Evolutionary conservation across 2,888 invertebrate genomes (phyloP), one percentile per base, ranked within the genome.

Genomic region (Mamestra brassicae): DNA sequence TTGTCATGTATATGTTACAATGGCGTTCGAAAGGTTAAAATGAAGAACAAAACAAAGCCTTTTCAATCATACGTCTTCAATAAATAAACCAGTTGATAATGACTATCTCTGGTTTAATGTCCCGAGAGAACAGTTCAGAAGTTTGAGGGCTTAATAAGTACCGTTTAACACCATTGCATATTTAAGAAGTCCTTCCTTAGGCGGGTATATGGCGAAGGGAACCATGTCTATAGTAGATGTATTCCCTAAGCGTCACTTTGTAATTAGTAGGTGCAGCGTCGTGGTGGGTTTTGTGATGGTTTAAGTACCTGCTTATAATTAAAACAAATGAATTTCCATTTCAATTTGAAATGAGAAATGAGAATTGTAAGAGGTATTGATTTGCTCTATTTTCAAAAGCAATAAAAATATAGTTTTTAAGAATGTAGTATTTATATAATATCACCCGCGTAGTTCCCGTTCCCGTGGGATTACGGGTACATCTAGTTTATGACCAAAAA

Each of bases 81-180:
- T 55, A 26, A 55, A 55, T 26, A 26, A 55, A 10, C 26, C 42
- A 34, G n/a, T 13, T 47, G 6, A 50, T 50, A 68, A 55, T 55
- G 50, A 50, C n/a, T 36, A 15, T 4, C 3, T 47, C n/a, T 4
- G 6, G 15, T 26, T n/a, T 55, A 3, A 55, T 15, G 3, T 55
- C 76, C 62, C 76, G 3, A 15, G 77, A 17, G 76, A 45, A 36
- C 36, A 45, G 50, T 76, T 76, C 7, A 6, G 11, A 75, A 76
- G 38, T 70, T 62, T 34, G 5, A 1, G 8, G 5, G 11, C 34
- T 26, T 62, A 34, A 68, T 36, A 52, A 42, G 10, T 38, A 50
- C 10, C 55, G 45, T 52, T 70, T 57, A 76, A 52, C 52, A 15
- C 57, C 50, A 57, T 76, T n/a, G 3, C 36, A 55, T 62, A 76